Base-by-base conservation (phyloP, 2,888 invertebrate species). In the Mesochorus sp. region DNA sequence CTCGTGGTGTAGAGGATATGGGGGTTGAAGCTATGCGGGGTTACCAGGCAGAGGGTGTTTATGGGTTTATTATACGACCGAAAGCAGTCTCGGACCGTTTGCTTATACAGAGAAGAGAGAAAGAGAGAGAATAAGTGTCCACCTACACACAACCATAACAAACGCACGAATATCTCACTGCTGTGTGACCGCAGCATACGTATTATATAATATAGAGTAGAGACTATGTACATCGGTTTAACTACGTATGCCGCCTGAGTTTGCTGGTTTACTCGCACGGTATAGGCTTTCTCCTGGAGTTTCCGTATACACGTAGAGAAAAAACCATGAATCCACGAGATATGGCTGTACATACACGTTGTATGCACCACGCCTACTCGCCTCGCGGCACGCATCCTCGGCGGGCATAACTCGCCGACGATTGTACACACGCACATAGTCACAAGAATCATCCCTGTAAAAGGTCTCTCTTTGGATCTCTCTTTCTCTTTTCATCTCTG, bases 61-160 rank as follows among this genome's bases (percentile, higher is more conserved):
- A 91, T 90, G 89, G 90, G 88, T 90, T 89, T 91, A 90, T 91
- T 91, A 91, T 91, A 86, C 90, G 86, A 85, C 80, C n/a, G 80
- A 80, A 84, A 83, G 80, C 80, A 80, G 85, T 85, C 84, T 83
- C 76, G 78, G 77, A 72, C 78, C 76, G 82, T 81, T 82, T 81
- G 84, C 78, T 80, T 81, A 78, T 80, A 80, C 78, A 70, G 68
- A 61, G 31, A 53, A 73, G 59, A 73, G 61, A 62, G 51, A 64
- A 26, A 62, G n/a, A 70, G 19, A 64, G 61, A 44, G 51, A 67
- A 71, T 24, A 39, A 37, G 51, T 34, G 71, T 28, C 70, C 67
- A 74, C 55, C 73, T n/a, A 76, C 57, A 62, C 62, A 68, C 49
- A 26, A 19, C 24, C 39, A 59, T 62, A 61, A 55, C 59, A 68